Conservation (phyloP, 64 coral and sea anemone species). For the Actinia tenebrosa region DNA sequence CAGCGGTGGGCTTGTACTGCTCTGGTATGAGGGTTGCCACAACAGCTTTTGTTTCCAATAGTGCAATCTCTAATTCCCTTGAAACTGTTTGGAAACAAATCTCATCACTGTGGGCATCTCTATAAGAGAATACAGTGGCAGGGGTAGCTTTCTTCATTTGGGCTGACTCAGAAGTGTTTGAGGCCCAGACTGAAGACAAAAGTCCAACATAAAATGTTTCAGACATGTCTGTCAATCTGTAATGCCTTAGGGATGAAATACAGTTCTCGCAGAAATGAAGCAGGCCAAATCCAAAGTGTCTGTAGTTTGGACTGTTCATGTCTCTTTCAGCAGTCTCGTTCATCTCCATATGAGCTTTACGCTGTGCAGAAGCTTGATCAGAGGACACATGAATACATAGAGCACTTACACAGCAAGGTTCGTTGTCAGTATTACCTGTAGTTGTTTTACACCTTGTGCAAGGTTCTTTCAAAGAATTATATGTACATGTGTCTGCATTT, state of each 20-base stretch:
- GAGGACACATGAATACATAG: constrained; percentile 41
- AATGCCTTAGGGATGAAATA: constrained; percentile 33
- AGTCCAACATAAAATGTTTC: constrained; percentile 42
- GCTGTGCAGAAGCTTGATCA: too few relatives aligned
- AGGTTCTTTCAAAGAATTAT: constrained; percentile 10
- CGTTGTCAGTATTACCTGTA: not conserved
- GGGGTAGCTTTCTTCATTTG: constrained; percentile 52
- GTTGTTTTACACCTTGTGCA: constrained; percentile 2
- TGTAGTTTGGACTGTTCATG: not conserved
- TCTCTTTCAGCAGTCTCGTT: constrained; percentile 14
- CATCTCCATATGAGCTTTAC: too few relatives aligned
- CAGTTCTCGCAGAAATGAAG: constrained; percentile 49
- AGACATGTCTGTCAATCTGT: constrained; percentile 49
- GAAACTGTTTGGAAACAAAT: constrained; percentile 54
- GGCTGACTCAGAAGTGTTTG: constrained; percentile 17
- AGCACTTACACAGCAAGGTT: constrained; percentile 19
- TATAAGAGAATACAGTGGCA: constrained; percentile 47
- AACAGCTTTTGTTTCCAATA: constrained; percentile 30
- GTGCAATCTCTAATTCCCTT: constrained; percentile 16
- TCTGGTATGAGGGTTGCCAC: constrained; percentile 50
- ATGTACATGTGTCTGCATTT: not conserved
- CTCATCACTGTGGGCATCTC: constrained; percentile 60
- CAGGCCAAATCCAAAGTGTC: constrained; percentile 45
- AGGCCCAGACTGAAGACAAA: constrained; percentile 40
- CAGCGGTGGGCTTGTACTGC: constrained; percentile 47